These are phyloP conservation scores for Nothoprocta perdicaria DNA, from an alignment of 2,113 vertebrate genomes.

Conservation along the genomic window DNA sequence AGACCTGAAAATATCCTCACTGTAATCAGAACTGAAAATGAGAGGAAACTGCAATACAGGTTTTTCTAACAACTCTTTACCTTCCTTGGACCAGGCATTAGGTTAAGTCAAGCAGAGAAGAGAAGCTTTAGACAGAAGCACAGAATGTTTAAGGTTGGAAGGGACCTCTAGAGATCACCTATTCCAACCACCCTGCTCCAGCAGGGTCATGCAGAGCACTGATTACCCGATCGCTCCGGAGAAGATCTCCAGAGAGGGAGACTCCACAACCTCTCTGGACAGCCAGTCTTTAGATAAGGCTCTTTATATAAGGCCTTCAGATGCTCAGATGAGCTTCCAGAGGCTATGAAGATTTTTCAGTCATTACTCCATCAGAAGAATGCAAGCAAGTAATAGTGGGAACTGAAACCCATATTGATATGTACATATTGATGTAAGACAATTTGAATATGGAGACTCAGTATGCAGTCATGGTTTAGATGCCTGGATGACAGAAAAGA, in stretches of 20 bases:
- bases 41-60: neutral
- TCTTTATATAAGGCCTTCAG: neutral
- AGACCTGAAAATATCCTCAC: neutral
- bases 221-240: too few relatives aligned
- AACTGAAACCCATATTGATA: neutral
- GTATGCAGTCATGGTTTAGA: neutral
- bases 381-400: neutral
- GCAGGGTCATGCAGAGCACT: too few relatives aligned
- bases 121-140: neutral
- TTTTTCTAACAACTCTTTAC: neutral
- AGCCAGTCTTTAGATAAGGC: neutral
- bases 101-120: neutral
- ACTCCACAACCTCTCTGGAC: too few relatives aligned
- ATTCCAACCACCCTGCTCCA: too few relatives aligned
- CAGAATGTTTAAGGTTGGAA: too few relatives aligned
- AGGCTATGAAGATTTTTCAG: neutral
- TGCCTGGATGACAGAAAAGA: neutral
- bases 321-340: neutral
- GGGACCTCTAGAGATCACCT: too few relatives aligned
- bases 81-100: too few relatives aligned
- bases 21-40: neutral
- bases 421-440: fast-evolving
- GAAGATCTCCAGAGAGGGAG: too few relatives aligned
- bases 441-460: neutral
- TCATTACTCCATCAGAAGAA: neutral